phyloP scores from a whole-genome alignment of 92 coral and sea anemone species.

The Umimayanthus kanabou region DNA sequence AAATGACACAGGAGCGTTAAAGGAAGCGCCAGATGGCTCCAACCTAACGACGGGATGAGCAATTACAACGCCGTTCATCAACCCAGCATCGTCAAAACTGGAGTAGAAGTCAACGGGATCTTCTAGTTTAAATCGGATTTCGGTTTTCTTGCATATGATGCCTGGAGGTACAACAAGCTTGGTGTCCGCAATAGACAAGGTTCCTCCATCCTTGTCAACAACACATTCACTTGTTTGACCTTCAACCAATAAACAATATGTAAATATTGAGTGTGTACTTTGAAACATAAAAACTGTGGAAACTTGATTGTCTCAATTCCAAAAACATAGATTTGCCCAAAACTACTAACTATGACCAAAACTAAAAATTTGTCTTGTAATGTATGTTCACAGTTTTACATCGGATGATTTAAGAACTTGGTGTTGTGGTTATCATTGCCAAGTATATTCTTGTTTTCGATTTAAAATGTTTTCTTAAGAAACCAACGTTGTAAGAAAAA shows the following conservation, averaged over 20 bases:
- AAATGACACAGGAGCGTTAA: background rate
- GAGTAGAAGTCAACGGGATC: conserved; percentile 11
- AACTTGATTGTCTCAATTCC: background rate
- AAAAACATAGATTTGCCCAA: too few species aligned
- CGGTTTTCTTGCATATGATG: background rate
- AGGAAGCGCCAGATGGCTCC: background rate
- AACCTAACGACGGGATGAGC: background rate
- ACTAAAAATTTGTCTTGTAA: too few species aligned
- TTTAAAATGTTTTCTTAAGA: background rate
- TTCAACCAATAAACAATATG: background rate
- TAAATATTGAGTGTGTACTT: background rate
- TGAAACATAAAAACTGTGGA: background rate
- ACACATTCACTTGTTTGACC: background rate
- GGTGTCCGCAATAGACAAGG: background rate
- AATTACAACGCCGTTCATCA: background rate
- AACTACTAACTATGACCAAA: too few species aligned
- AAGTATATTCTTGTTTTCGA: background rate
- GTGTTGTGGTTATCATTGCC: background rate
- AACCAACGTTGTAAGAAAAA: too few species aligned
- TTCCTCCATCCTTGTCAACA: background rate
- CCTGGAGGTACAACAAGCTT: background rate
- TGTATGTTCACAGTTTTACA: background rate
- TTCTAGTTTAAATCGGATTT: background rate
- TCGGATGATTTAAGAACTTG: too few species aligned
- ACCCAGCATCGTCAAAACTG: conserved; percentile 8